Evolutionary conservation across 92 coral and sea anemone species (phyloP).

Genomic region (Zoanthus solanderi): DNA sequence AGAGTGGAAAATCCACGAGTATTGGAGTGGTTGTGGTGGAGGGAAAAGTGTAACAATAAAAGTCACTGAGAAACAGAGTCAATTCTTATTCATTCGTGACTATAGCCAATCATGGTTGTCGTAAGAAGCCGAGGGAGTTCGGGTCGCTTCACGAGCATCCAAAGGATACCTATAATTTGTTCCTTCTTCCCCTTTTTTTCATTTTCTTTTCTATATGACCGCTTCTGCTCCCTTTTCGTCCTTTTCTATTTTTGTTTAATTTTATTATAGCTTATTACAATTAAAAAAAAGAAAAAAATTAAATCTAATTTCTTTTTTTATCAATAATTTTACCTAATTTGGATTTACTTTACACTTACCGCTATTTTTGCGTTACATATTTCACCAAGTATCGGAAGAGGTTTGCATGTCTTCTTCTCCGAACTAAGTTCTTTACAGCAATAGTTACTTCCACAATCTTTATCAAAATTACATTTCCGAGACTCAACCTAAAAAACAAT

Average conservation of each 20-base stretch:
- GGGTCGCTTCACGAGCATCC: too few species aligned
- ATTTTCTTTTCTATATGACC: too few species aligned
- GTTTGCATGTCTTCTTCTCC: neutral
- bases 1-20: too few species aligned
- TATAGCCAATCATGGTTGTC: too few species aligned
- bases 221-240: neutral
- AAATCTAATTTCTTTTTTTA: too few species aligned
- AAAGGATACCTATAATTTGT: neutral
- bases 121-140: too few species aligned
- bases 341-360: neutral
- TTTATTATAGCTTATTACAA: neutral
- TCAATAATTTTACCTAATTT: too few species aligned
- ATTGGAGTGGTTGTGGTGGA: too few species aligned
- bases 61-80: too few species aligned
- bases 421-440: neutral
- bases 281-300: too few species aligned
- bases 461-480: neutral
- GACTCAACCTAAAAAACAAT: neutral
- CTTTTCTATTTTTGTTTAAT: neutral
- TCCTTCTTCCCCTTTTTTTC: neutral
- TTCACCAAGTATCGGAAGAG: neutral
- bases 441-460: neutral
- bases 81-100: too few species aligned
- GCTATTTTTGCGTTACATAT: neutral
- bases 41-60: too few species aligned